Conservation (phyloP, 2,113 vertebrate species). For the Entomyzon cyanotis region DNA sequence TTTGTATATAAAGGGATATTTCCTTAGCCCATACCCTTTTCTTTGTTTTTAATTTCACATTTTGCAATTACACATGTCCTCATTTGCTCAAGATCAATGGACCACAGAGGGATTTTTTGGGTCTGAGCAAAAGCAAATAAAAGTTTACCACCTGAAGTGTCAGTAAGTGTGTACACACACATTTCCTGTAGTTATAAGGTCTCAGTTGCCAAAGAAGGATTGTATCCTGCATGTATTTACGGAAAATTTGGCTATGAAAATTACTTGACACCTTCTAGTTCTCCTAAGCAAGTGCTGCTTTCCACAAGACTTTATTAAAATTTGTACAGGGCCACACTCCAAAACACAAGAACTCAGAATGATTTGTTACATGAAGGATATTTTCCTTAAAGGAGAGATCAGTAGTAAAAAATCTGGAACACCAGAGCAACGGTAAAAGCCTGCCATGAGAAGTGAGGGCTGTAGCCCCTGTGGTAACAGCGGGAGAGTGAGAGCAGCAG, state of each 20-base stretch:
- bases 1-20: not conserved
- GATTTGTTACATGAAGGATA: not conserved
- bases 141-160: not conserved
- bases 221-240: not conserved
- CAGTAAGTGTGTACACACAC: not conserved
- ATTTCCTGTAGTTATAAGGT: not conserved
- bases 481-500: not conserved
- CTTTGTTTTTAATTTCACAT: not conserved
- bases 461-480: not conserved
- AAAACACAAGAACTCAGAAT: not conserved
- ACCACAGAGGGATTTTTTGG: not conserved
- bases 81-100: not conserved
- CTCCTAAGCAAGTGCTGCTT: not conserved
- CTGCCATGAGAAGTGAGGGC: not conserved
- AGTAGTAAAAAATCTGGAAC: not conserved
- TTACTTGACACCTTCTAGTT: not conserved
- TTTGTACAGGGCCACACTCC: not conserved
- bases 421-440: accelerated
- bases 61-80: not conserved
- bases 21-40: not conserved
- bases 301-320: not conserved
- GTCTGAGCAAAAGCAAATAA: not conserved
- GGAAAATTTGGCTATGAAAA: not conserved
- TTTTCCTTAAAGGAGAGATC: not conserved
- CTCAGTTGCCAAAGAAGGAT: not conserved